phyloP scores from a whole-genome alignment of 2,888 invertebrate species.

The Candidula unifasciata region DNA sequence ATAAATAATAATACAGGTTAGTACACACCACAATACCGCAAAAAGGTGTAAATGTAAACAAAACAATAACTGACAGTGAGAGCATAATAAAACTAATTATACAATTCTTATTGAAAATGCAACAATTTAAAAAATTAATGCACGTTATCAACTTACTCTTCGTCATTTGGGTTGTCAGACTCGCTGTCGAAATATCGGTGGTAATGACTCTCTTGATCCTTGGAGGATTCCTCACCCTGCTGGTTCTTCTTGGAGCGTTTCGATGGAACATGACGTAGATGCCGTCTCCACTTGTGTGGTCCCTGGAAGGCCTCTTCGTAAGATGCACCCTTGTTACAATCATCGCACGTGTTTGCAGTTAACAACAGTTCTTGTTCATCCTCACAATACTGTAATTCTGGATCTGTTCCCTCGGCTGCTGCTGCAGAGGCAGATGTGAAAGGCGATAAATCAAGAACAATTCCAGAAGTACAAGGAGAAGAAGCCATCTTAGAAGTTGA shows the following conservation, averaged over 20 bases:
- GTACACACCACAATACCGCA: no score
- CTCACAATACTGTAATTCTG: slow-evolving; percentile 2
- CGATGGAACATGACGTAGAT: slow-evolving; percentile 60
- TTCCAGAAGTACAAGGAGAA: slow-evolving; percentile 50
- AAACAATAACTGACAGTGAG: no score
- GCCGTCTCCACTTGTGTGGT: slow-evolving; percentile 73
- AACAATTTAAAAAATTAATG: neutral
- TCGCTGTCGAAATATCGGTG: slow-evolving; percentile 40
- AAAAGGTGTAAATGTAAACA: no score
- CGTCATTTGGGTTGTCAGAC: slow-evolving; percentile 18
- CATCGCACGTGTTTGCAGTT: slow-evolving; percentile 22
- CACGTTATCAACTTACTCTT: slow-evolving; percentile 20
- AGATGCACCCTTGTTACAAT: slow-evolving; percentile 39
- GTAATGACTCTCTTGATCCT: slow-evolving; percentile 24
- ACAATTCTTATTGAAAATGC: neutral
- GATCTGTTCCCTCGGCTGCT: slow-evolving; percentile 13
- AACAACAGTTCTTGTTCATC: slow-evolving; percentile 7
- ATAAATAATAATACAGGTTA: no score
- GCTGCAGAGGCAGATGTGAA: slow-evolving; percentile 41
- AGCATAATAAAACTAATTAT: no score
- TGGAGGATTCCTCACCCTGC: slow-evolving; percentile 13
- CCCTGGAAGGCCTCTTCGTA: slow-evolving; percentile 66
- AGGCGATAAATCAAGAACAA: slow-evolving; percentile 23
- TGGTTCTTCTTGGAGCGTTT: slow-evolving; percentile 41
- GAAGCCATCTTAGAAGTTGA: slow-evolving; percentile 53